These are phyloP conservation scores for Podarcis cretensis DNA, from an alignment of 2,113 vertebrate species.

Conservation along the genomic window DNA sequence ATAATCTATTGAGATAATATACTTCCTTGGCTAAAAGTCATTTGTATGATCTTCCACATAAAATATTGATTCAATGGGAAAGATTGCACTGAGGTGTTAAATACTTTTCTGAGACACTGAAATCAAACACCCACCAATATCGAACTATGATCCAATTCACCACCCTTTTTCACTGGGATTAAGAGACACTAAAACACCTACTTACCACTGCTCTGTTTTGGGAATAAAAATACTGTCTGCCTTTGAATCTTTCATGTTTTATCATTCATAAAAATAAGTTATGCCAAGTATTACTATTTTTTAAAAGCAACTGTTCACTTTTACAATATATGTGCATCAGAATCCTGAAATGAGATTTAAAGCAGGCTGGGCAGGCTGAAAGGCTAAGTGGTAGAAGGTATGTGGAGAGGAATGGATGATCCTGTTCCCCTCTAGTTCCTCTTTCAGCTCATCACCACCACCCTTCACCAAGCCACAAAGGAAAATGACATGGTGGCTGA, in stretches of 20 bases:
- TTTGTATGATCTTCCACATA: constrained; percentile 32
- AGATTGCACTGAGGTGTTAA: constrained; percentile 56
- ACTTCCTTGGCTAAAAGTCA: neutral
- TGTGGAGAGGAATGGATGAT: too few species aligned
- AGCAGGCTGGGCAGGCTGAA: neutral
- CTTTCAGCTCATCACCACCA: too few species aligned
- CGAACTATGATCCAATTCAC: constrained; percentile 48
- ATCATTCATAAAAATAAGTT: neutral
- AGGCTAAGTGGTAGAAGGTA: too few species aligned
- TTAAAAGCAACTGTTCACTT: neutral
- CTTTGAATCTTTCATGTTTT: neutral
- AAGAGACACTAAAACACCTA: neutral
- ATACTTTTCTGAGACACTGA: constrained; percentile 39
- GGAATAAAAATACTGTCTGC: neutral
- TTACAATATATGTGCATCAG: neutral
- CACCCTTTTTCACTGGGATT: neutral
- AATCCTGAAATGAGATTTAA: neutral
- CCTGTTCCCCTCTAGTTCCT: too few species aligned
- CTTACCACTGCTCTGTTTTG: neutral
- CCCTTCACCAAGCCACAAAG: too few species aligned
- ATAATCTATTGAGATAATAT: neutral
- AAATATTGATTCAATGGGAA: constrained; percentile 53
- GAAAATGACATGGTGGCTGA: too few species aligned
- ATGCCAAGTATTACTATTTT: neutral
- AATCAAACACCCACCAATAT: constrained; percentile 31